Conservation (phyloP, 2,113 vertebrate species). For the Reinhardtius hippoglossoides region DNA sequence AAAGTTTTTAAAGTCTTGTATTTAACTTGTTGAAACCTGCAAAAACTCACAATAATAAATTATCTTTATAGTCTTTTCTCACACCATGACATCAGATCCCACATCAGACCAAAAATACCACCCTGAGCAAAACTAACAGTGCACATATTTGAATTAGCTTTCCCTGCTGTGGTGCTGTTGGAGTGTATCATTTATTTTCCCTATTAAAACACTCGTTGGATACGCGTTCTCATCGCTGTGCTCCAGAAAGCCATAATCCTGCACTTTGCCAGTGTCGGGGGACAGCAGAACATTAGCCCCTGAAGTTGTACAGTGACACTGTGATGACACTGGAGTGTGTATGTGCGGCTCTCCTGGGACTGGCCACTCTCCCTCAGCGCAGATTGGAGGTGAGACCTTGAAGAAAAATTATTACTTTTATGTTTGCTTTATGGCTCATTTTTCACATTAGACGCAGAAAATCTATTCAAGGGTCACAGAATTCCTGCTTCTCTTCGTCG, state of each 20-base stretch:
- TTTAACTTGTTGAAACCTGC: too few species aligned
- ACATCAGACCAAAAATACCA: background rate
- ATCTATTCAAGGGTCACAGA: conserved; percentile 84
- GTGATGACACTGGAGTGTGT: conserved; percentile 64
- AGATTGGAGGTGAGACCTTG: conserved; percentile 81
- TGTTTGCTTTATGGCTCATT: conserved; percentile 89
- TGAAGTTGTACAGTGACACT: conserved; percentile 65
- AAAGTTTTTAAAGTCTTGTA: too few species aligned
- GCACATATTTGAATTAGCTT: background rate
- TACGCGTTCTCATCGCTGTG: conserved; percentile 1
- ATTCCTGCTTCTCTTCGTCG: conserved; percentile 60
- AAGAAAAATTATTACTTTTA: conserved; percentile 85
- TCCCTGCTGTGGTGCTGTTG: background rate
- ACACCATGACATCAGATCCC: too few species aligned
- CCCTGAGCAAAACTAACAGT: background rate
- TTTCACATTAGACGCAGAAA: conserved; percentile 85
- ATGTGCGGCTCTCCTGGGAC: conserved; percentile 72
- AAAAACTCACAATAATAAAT: background rate
- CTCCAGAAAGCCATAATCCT: conserved; percentile 37
- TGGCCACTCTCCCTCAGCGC: conserved; percentile 57
- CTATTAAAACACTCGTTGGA: conserved; percentile 11
- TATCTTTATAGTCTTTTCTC: background rate
- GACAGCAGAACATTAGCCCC: conserved; percentile 64
- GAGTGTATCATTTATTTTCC: conserved; percentile 9
- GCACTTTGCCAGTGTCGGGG: conserved; percentile 36